Base-by-base conservation (phyloP, 2,113 vertebrate species). In the Haliaeetus leucogaster region DNA sequence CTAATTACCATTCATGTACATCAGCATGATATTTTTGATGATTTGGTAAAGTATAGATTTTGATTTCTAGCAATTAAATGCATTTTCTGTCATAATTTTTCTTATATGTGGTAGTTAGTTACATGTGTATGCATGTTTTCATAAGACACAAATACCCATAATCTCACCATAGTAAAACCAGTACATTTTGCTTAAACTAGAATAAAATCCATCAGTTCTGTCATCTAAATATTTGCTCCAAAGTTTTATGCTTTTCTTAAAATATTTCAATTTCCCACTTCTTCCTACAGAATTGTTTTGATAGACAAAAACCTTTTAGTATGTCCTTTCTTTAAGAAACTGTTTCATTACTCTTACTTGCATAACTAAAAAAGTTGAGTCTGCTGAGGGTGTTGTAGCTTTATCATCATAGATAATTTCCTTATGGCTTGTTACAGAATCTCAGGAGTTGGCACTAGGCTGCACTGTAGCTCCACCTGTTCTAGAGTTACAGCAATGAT, bases 1-100 rank as follows among this genome's bases (percentile, higher is more conserved):
- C 98, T 99, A 30, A 98, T 99, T 96, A 99, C 99, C 82, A 99
- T 99, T 96, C 99, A 99, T 38, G 99, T 99, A 67, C 99, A 99
- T 96, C 99, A 99, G 96, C 98, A 97, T 91, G 99, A 99, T 96
- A 99, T 99, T 95, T 99, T 99, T 65, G 98, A 99, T 95, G 98
- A 99, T 80, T 97, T 99, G 99, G 99, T 99, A 98, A 97, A 94
- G 92, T 96, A 86, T 34, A 65, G 14, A 48, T 80, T 83, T 88
- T 89, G 3, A 62, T 89, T 95, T 86, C 29, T 95, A 34, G 67
- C 3, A 81, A n/a, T 30, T 73, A 76, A 86, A 71, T 82, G 6
- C 8, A 42, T 74, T 85, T 85, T 80, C 23, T 91, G 2, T 71
- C 9, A 58, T 55, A 53, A 8, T 47, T 65, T 82, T 82, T 43